Evolutionary conservation across 2,888 invertebrate genomes (phyloP).

Genomic region (Spialia ferax): DNA sequence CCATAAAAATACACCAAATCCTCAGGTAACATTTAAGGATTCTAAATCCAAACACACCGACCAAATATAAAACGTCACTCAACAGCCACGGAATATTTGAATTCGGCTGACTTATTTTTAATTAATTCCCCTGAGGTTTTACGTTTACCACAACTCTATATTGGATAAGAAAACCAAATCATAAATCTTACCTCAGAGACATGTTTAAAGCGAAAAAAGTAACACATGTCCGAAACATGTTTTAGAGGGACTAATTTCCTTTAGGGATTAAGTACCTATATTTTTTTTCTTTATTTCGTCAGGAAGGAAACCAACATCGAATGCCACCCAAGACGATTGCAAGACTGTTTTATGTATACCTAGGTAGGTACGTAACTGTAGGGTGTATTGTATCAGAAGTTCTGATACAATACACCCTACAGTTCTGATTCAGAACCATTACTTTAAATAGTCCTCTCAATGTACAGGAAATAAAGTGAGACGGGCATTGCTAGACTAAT

Average conservation of each 20-base stretch:
- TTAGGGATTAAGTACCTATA: conserved; percentile 61
- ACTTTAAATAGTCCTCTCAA: conserved; percentile 22
- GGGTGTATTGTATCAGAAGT: too few species aligned
- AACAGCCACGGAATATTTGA: conserved; percentile 42
- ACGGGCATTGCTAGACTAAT: conserved; percentile 25
- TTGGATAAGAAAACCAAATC: conserved; percentile 66
- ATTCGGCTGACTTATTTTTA: conserved; percentile 49
- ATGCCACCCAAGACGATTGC: conserved; percentile 81
- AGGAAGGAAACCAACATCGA: conserved; percentile 66
- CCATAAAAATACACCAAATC: conserved; percentile 75
- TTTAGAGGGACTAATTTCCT: conserved; percentile 85
- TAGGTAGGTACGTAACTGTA: too few species aligned
- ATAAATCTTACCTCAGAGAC: conserved; percentile 79
- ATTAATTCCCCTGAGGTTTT: conserved; percentile 59
- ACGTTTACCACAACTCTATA: conserved; percentile 74
- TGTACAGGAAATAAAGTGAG: conserved; percentile 31
- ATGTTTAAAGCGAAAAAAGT: conserved; percentile 84
- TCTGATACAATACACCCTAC: too few species aligned
- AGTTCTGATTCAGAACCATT: too few species aligned
- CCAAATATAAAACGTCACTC: conserved; percentile 50
- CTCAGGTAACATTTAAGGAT: conserved; percentile 58
- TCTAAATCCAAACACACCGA: conserved; percentile 70
- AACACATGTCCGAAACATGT: conserved; percentile 83
- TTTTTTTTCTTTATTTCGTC: conserved; percentile 71
- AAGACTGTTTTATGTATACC: conserved; percentile 24